A percentile compares a stretch with the other conserved stretches of the same genome.
phyloP scores from a whole-genome alignment of 23 tunicate species.

The Styela clava region DNA sequence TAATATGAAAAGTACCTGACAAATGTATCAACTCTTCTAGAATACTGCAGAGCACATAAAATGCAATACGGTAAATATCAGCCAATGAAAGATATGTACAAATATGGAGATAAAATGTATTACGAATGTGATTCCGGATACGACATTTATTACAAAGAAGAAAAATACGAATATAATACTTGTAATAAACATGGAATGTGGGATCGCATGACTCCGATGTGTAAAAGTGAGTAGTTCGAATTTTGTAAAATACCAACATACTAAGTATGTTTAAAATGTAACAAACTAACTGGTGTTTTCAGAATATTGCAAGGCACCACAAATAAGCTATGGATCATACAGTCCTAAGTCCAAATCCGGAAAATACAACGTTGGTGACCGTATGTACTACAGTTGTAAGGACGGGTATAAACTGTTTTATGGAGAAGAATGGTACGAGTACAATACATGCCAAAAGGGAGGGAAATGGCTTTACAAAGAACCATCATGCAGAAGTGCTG shows the following conservation, averaged over 20 bases:
- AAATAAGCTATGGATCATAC: conserved; percentile 14
- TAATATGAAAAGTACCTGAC: no score
- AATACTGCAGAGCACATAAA: background rate
- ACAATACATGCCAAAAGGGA: background rate
- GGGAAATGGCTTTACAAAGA: conserved; percentile 17
- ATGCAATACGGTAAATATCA: conserved; percentile 12
- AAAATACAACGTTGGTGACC: conserved; percentile 11
- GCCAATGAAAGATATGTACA: conserved; percentile 7
- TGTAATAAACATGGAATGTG: conserved; percentile 23
- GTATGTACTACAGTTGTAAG: conserved; percentile 12
- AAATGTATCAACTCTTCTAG: no score
- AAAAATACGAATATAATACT: conserved; percentile 3
- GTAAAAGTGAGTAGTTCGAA: conserved; percentile 9
- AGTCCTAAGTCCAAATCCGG: background rate
- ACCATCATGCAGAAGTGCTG: conserved; percentile 13
- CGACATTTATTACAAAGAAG: background rate
- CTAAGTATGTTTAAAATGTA: background rate
- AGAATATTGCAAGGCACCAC: conserved; percentile 23
- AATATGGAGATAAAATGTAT: conserved; percentile 21
- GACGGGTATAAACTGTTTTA: conserved; percentile 14
- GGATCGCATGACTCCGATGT: conserved; percentile 18
- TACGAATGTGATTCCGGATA: conserved; percentile 22
- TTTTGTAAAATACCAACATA: background rate
- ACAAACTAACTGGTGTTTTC: background rate
- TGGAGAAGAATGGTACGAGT: conserved; percentile 9